Percentiles rank a stretch among this genome's conserved stretches.
Evolutionary conservation across 2,797 vertebrate genomes (phyloP).

Genomic region (Notamacropus eugenii): DNA sequence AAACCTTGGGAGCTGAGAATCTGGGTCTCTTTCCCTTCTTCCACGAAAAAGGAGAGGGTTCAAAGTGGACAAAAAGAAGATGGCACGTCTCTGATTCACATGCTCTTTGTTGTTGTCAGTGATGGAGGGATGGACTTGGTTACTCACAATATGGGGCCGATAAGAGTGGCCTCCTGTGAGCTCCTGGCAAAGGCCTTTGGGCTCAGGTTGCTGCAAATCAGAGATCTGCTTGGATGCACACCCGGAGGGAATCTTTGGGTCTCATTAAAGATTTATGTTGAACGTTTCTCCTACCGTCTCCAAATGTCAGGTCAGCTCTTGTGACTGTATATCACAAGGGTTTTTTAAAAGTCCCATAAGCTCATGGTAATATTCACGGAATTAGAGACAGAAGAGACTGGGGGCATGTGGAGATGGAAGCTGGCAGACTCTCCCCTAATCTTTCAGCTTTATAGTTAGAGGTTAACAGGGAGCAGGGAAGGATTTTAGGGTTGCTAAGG

Average conservation of each 20-base stretch:
- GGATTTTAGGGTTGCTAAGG: neutral
- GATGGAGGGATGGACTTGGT: neutral
- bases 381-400: neutral
- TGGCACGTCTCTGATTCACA: neutral
- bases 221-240: slow-evolving; percentile 43
- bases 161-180: neutral
- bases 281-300: slow-evolving; percentile 16
- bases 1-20: neutral
- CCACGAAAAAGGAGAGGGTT: neutral
- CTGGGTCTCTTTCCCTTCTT: neutral
- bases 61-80: neutral
- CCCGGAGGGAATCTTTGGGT: slow-evolving; percentile 18
- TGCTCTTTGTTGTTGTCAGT: neutral
- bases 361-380: neutral
- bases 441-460: neutral
- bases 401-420: fast-evolving
- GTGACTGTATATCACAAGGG: slow-evolving; percentile 45
- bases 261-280: slow-evolving; percentile 57
- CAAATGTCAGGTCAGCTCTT: slow-evolving; percentile 18
- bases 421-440: neutral
- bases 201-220: slow-evolving; percentile 5
- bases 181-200: neutral
- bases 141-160: neutral
- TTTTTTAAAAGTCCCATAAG: slow-evolving; percentile 57
- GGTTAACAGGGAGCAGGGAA: neutral